phyloP scores from a whole-genome alignment of 2,888 invertebrate genomes.

The Metellina segmentata region DNA sequence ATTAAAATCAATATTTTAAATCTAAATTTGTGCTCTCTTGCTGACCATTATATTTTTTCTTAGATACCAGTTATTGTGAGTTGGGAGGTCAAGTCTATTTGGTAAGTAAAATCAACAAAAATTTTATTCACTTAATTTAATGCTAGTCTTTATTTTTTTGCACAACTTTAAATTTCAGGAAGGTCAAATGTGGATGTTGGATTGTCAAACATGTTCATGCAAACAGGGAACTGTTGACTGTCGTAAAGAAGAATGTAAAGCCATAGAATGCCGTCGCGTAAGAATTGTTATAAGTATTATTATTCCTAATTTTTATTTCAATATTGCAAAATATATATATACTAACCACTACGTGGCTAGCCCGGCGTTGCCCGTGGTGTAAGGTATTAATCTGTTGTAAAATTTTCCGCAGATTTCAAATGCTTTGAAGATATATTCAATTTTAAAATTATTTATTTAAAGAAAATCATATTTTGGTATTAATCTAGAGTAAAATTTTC shows the following conservation, averaged over 20 bases:
- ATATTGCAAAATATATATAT: neutral
- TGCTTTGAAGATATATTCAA: no score
- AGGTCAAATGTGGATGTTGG: conserved; percentile 38
- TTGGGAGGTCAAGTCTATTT: conserved; percentile 4
- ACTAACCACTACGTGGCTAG: no score
- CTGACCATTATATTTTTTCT: neutral
- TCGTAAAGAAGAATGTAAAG: conserved; percentile 3
- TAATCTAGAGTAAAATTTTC: no score
- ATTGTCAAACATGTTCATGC: conserved; percentile 46
- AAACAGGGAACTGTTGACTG: conserved; percentile 29
- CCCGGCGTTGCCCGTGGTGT: no score
- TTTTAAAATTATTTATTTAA: no score
- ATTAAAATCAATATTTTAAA: neutral
- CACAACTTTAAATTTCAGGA: conserved; percentile 26
- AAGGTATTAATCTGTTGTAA: no score
- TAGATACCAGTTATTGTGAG: conserved; percentile 50
- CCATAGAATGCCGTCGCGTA: conserved; percentile 41
- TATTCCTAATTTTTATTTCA: neutral
- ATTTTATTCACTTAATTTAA: neutral
- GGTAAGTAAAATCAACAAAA: conserved; percentile 15
- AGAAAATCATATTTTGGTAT: no score
- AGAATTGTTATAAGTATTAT: neutral
- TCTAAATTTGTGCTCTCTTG: neutral
- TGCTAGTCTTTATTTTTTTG: neutral
- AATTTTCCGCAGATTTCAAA: no score